These are phyloP conservation scores for Hydractinia echinata DNA, from an alignment of 30 jellyfish, hydroid and myxozoan species.

Conservation along the genomic window DNA sequence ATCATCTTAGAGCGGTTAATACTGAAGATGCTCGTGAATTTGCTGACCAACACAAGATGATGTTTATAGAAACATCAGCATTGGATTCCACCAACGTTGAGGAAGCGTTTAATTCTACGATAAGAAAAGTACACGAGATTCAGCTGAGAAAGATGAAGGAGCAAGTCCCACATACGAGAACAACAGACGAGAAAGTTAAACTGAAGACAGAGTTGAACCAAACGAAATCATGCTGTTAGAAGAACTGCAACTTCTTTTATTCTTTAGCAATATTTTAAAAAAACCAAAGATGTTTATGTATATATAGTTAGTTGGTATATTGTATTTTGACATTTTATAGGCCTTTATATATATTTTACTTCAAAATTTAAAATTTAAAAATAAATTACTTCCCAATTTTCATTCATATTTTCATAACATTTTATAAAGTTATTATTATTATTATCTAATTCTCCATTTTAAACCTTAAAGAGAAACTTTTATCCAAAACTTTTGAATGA, in stretches of 20 bases:
- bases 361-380: neutral
- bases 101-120: conserved; percentile 78
- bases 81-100: conserved; percentile 92
- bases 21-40: conserved; percentile 93
- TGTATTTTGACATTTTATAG: neutral
- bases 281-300: neutral
- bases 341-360: neutral
- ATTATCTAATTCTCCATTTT: too few species aligned
- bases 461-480: too few species aligned
- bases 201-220: neutral
- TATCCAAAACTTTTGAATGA: too few species aligned
- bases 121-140: conserved; percentile 76
- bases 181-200: conserved; percentile 6
- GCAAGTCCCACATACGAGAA: conserved; percentile 53
- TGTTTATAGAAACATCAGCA: conserved; percentile 96
- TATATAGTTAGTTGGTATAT: neutral
- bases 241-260: neutral
- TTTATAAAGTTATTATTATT: too few species aligned
- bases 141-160: conserved; percentile 70
- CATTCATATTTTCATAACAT: too few species aligned
- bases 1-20: conserved; percentile 94
- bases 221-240: neutral
- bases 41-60: conserved; percentile 83
- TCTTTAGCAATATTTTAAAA: neutral
- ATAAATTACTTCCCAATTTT: neutral